Base-by-base conservation (phyloP, 1,140 invertebrate genomes). In the Bombus breviceps region DNA sequence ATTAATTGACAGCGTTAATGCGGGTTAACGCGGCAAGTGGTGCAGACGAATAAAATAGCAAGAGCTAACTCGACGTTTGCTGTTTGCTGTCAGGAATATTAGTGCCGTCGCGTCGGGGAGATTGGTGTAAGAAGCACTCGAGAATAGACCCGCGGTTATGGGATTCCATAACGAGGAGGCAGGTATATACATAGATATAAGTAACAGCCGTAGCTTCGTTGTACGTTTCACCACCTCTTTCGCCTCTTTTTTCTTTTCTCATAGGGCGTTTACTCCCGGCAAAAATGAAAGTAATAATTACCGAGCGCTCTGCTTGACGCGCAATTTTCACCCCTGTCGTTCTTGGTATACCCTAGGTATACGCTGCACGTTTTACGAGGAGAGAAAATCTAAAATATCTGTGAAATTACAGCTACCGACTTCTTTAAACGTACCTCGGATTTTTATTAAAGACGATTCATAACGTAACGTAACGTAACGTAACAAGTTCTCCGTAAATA, bases 11-110 rank as follows among this genome's bases (percentile, higher is more conserved):
- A 5, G 32, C 41, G 39, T 59, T 71, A 37, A 78, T 32, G 62
- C 28, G 18, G 9, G 73, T 68, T 81, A 81, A 84, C 77, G 64
- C 62, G 64, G 84, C 74, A 81, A 89, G 73, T 85, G 86, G 72
- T 32, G 75, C 37, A 39, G 81, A 69, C 82, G 75, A 81, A 75
- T 69, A 75, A 32, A 18, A 59, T 47, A 32, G 34, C 39, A 81
- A 53, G 43, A 66, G 78, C 37, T 76, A 75, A 88, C 73, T 83
- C 85, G 85, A 83, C 88, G 81, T 66, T 90, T 80, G 88, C 89
- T 85, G 81, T 92, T 90, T n/a, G n/a, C n/a, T n/a, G n/a, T n/a
- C 47, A 75, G 41, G 86, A 90, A 78, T 87, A 91, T 93, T 91
- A 91, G 81, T 86, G 88, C 88, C 86, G 69, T 78, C 75, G 43